Evolutionary conservation across 2,888 invertebrate genomes (phyloP).

Genomic region (Lepetodrilus schrolli): DNA sequence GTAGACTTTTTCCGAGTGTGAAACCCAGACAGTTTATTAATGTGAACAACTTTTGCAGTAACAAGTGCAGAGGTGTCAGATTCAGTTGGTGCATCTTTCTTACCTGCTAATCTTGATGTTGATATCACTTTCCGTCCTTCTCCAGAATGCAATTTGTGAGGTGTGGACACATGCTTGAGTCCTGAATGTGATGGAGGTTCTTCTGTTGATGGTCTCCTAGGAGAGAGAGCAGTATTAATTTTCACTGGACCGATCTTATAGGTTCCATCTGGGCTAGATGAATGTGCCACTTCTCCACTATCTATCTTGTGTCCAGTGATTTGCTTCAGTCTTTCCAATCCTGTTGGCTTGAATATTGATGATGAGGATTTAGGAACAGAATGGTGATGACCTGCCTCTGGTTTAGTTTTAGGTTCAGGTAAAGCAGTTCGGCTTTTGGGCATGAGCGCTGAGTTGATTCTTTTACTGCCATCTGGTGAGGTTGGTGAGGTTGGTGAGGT

Average conservation of each 20-base stretch:
- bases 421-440: background rate
- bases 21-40: background rate
- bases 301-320: background rate
- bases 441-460: background rate
- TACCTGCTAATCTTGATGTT: slow-evolving; percentile 14
- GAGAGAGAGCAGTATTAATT: slow-evolving; percentile 41
- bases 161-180: background rate
- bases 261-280: slow-evolving; percentile 10
- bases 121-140: slow-evolving; percentile 2
- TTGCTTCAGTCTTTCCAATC: background rate
- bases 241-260: slow-evolving; percentile 33
- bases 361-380: background rate
- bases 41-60: slow-evolving; percentile 11
- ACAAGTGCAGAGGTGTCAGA: slow-evolving; percentile 1
- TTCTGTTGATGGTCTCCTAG: slow-evolving; percentile 19
- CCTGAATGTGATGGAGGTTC: background rate
- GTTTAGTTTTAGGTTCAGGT: background rate
- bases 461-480: slow-evolving; percentile 30
- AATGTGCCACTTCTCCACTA: slow-evolving; percentile 25
- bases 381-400: slow-evolving; percentile 10
- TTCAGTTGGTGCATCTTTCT: background rate
- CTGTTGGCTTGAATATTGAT: slow-evolving; percentile 11
- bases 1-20: background rate
- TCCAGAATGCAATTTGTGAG: slow-evolving; percentile 10
- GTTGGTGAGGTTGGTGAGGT: slow-evolving; percentile 29